These are phyloP conservation scores for Istiophorus platypterus DNA, from an alignment of 2,113 vertebrate genomes.

Conservation along the genomic window DNA sequence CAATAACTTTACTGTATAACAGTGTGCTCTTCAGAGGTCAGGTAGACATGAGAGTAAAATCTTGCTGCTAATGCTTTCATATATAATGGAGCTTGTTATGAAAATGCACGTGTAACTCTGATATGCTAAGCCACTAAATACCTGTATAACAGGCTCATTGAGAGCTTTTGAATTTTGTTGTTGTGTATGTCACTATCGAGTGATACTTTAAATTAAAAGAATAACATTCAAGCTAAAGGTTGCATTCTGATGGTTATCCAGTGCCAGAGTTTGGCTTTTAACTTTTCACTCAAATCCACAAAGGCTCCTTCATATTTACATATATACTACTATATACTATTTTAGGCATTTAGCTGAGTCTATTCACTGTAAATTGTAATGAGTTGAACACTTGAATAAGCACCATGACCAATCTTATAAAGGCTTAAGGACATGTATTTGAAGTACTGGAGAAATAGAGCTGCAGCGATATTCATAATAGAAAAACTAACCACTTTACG, in stretches of 20 bases:
- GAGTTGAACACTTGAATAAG: background rate
- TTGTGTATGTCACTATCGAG: background rate
- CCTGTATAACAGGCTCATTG: slow-evolving; percentile 5
- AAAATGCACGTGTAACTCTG: background rate
- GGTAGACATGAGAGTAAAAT: slow-evolving; percentile 60
- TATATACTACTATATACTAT: background rate
- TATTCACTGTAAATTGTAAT: background rate
- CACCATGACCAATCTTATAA: background rate
- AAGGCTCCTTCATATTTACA: background rate
- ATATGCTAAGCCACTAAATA: background rate
- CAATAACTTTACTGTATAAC: slow-evolving; percentile 15
- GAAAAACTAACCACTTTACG: no score
- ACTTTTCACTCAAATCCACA: background rate
- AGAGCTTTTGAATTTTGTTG: background rate
- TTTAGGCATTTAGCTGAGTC: background rate
- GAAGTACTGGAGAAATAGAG: background rate
- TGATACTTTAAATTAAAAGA: background rate
- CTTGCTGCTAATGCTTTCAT: slow-evolving; percentile 45
- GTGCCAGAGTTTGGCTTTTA: background rate
- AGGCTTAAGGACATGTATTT: background rate
- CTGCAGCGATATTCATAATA: no score
- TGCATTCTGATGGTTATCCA: background rate
- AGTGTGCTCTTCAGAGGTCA: background rate
- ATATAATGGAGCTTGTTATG: background rate
- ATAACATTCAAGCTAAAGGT: background rate